Evolutionary conservation across 2,888 invertebrate species (phyloP), one percentile per base, ranked within the genome.

Genomic region (Andricus curvator): DNA sequence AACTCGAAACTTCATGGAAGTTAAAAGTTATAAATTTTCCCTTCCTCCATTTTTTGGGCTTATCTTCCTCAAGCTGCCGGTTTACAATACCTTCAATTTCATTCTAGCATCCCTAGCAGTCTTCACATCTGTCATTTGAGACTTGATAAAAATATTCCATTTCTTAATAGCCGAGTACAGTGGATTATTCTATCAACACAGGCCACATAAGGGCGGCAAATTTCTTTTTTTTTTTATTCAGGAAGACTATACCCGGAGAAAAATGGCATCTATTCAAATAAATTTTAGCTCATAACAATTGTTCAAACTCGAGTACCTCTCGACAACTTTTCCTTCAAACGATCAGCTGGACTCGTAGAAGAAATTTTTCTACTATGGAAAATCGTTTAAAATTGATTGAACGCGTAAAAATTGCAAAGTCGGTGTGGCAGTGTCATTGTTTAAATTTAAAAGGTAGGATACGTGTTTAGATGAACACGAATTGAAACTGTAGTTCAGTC

Each of bases 101-200:
- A 62, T 66, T 68, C 78, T 66, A 79, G 56, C 33, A 78, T 79
- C 77, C 66, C 64, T 68, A 68, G 60, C 48, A 60, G 25, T 60
- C 37, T 68, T 67, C 41, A 33, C 29, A 74, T 60, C 22, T 60
- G 60, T 4, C 88, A 90, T 90, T 89, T 90, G 89, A 89, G 89
- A 89, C 89, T 86, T 87, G 89, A 89, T 89, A 74, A 90, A 90
- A 91, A 91, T 91, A 91, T 89, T 91, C 86, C 86, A 89, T 88
- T 90, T 85, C 88, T 88, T 88, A 85, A 88, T 87, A 85, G 85
- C 86, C 88, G 56, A 74, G 56, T 56, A 56, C 17, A 74, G 33
- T 74, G 48, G 74, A 74, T 74, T 56, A 78, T 74, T 68, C 51
- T 81, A 67, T 76, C 51, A 68, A 80, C 37, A 80, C 56, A 56